phyloP scores from a whole-genome alignment of 1,140 invertebrate genomes.

The Trypoxylus dichotomus region DNA sequence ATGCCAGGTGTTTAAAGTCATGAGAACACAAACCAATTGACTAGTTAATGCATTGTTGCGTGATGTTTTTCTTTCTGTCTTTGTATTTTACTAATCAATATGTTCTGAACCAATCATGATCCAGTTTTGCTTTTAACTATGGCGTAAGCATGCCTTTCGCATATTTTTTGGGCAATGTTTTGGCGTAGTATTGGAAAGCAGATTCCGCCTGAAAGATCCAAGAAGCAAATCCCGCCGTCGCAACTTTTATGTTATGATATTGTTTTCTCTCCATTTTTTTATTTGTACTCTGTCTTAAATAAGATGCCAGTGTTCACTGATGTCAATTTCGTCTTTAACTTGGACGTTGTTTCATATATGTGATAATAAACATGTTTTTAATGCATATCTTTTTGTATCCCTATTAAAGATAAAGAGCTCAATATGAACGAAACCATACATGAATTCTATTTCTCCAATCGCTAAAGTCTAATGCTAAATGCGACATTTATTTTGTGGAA shows the following conservation, averaged over 20 bases:
- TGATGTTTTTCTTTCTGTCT: too few relatives aligned
- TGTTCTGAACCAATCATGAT: too few relatives aligned
- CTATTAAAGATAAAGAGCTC: constrained; percentile 33
- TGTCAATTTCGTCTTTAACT: constrained; percentile 8
- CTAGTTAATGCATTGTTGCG: too few relatives aligned
- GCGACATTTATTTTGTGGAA: background rate
- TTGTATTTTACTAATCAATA: too few relatives aligned
- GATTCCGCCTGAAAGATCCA: background rate
- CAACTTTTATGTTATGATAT: constrained; percentile 44
- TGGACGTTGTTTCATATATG: constrained; percentile 47
- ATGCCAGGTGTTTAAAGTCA: too few relatives aligned
- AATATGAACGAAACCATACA: background rate
- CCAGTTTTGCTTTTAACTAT: too few relatives aligned
- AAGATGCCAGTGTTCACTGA: constrained; percentile 38
- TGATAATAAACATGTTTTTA: constrained; percentile 52
- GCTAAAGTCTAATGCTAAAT: background rate
- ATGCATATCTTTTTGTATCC: constrained; percentile 42
- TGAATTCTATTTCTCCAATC: background rate
- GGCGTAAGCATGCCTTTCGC: too few relatives aligned
- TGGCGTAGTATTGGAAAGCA: background rate
- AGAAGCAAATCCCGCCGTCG: background rate
- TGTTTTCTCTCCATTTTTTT: constrained; percentile 39
- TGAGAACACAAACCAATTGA: too few relatives aligned
- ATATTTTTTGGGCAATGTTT: background rate
- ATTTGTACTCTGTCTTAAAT: background rate